Evolutionary conservation across 64 coral and sea anemone species (phyloP).

Genomic region (Acropora yongei): DNA sequence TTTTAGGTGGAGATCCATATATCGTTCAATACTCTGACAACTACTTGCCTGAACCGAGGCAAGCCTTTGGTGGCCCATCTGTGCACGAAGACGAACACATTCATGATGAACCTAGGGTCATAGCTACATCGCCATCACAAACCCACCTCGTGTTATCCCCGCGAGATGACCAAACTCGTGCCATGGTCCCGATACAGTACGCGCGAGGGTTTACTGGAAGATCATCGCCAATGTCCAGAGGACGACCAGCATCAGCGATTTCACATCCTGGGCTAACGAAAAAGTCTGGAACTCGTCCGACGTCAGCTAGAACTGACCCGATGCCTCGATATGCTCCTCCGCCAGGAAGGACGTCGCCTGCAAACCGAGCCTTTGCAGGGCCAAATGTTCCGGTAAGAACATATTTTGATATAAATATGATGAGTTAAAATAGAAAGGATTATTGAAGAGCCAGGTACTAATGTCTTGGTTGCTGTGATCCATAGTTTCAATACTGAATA

Average conservation of each 20-base stretch:
- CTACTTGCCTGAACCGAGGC: not conserved
- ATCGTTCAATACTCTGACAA: constrained; percentile 5
- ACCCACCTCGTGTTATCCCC: constrained; percentile 6
- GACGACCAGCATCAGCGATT: constrained; percentile 44
- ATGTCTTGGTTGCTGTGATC: too few species aligned
- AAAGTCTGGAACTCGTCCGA: constrained; percentile 30
- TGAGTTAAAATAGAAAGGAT: not conserved
- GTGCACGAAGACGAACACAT: constrained; percentile 30
- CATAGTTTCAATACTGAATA: too few species aligned
- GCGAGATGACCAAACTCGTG: constrained; percentile 7
- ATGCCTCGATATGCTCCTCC: constrained; percentile 13
- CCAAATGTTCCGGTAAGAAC: constrained; percentile 12
- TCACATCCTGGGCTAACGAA: constrained; percentile 18
- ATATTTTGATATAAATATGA: not conserved
- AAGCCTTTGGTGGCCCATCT: constrained; percentile 22
- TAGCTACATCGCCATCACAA: constrained; percentile 32
- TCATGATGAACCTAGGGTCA: constrained; percentile 50
- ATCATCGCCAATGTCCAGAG: constrained; percentile 1
- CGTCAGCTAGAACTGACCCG: constrained; percentile 42
- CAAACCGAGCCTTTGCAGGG: not conserved
- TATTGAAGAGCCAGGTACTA: too few species aligned
- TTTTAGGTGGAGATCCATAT: constrained; percentile 43
- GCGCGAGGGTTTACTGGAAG: constrained; percentile 16
- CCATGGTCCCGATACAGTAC: constrained; percentile 9
- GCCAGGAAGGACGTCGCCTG: not conserved